These are phyloP conservation scores for Empidonax traillii DNA, from an alignment of 2,113 vertebrate genomes.

Conservation along the genomic window DNA sequence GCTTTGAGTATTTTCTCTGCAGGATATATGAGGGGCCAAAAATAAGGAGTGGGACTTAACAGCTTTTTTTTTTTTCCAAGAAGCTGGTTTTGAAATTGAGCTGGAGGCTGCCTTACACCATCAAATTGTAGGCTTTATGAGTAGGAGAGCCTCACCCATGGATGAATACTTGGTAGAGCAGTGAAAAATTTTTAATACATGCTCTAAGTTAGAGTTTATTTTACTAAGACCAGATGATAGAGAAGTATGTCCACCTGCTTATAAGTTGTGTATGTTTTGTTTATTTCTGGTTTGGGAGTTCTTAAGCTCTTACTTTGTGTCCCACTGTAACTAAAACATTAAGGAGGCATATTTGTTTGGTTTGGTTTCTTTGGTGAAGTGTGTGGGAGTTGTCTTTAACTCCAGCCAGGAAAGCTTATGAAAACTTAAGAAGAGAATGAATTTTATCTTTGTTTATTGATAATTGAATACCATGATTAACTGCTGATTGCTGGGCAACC, in stretches of 20 bases:
- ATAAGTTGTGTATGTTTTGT: background rate
- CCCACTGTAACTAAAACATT: background rate
- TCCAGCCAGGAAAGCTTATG: background rate
- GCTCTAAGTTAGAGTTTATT: background rate
- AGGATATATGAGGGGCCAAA: background rate
- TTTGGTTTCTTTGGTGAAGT: conserved; percentile 48
- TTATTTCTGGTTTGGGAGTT: background rate
- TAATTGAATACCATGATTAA: background rate
- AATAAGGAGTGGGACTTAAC: background rate
- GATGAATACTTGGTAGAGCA: background rate
- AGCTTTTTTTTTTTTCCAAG: background rate
- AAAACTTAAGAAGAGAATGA: background rate
- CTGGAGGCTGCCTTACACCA: background rate
- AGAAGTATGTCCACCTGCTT: background rate
- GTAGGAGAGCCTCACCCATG: background rate
- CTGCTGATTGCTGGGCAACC: background rate
- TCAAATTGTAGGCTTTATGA: background rate
- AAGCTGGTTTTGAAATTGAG: background rate
- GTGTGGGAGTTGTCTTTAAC: conserved; percentile 3
- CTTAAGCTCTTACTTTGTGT: background rate
- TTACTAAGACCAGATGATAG: background rate
- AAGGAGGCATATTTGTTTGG: background rate
- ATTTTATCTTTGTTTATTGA: conserved; percentile 2
- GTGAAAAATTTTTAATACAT: background rate
- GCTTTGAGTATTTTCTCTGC: background rate